phyloP scores from a whole-genome alignment of 2,888 invertebrate genomes.

The Aporophyla nigra region DNA sequence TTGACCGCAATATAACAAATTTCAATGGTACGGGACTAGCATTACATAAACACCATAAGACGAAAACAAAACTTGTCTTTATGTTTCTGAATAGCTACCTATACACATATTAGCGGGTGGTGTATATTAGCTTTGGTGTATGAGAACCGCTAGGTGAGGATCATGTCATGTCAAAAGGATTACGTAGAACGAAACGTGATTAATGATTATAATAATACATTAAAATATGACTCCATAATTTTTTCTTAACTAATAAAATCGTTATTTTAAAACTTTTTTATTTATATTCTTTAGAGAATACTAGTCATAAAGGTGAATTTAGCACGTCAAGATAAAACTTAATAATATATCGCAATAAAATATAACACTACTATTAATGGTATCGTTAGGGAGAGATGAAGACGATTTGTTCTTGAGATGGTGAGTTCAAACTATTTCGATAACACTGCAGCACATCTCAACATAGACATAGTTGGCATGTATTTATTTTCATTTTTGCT shows the following conservation, averaged over 20 bases:
- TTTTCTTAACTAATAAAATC: conserved; percentile 41
- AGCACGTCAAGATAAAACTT: conserved; percentile 35
- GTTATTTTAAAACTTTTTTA: conserved; percentile 9
- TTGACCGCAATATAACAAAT: conserved; percentile 9
- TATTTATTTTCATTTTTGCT: too few relatives aligned
- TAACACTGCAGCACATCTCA: not conserved
- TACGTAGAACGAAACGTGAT: not conserved
- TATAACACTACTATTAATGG: conserved; percentile 28
- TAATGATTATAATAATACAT: conserved; percentile 26
- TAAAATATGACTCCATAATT: not conserved
- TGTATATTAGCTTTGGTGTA: not conserved
- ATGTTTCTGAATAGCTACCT: not conserved
- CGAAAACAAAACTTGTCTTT: not conserved
- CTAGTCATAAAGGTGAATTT: conserved; percentile 12
- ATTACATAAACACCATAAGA: not conserved
- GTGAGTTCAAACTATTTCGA: not conserved
- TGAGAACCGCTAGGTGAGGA: not conserved
- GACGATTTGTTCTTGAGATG: not conserved
- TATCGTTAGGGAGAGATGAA: conserved; percentile 13
- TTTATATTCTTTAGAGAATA: conserved; percentile 14
- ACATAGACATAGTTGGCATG: too few relatives aligned
- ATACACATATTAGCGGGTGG: too few relatives aligned
- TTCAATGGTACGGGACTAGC: not conserved
- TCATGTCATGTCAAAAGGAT: conserved; percentile 4
- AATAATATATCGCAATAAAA: conserved; percentile 41